These are phyloP conservation scores for Cecropterus lyciades DNA, from an alignment of 1,140 invertebrate genomes.

Conservation along the genomic window DNA sequence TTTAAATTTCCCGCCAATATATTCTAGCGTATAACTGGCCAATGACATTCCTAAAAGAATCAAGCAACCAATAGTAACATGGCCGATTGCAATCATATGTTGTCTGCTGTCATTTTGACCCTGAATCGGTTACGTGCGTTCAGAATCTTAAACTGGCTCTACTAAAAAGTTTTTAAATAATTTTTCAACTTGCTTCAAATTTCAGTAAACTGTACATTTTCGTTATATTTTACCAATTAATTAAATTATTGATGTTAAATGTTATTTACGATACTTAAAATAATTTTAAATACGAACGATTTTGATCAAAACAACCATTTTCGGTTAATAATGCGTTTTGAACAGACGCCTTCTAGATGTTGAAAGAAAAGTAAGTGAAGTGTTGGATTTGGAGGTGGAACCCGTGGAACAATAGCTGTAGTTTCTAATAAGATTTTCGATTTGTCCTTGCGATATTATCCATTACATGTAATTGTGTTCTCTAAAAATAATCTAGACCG, in stretches of 20 bases:
- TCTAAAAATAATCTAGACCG: slow-evolving; percentile 15
- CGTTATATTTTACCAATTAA: neutral
- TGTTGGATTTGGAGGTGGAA: slow-evolving; percentile 15
- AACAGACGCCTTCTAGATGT: slow-evolving; percentile 39
- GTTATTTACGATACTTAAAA: neutral
- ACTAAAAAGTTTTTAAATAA: neutral
- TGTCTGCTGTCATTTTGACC: slow-evolving; percentile 25
- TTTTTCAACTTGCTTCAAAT: neutral
- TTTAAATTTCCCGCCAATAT: slow-evolving; percentile 15
- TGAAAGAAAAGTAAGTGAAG: slow-evolving; percentile 22
- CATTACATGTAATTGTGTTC: slow-evolving; percentile 7
- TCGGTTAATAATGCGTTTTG: slow-evolving; percentile 2
- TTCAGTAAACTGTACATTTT: neutral
- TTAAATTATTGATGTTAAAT: neutral
- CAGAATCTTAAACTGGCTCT: slow-evolving; percentile 5
- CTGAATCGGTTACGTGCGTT: slow-evolving; percentile 22
- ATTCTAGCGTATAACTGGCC: neutral
- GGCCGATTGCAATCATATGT: slow-evolving; percentile 1
- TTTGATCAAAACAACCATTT: neutral
- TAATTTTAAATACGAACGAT: neutral
- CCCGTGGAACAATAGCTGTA: slow-evolving; percentile 25
- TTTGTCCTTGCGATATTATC: slow-evolving; percentile 9
- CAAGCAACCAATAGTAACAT: slow-evolving; percentile 2
- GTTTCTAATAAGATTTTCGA: slow-evolving; percentile 26
- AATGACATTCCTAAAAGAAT: neutral